These are phyloP conservation scores for Channa striata DNA, from an alignment of 2,797 vertebrate genomes.

Conservation along the genomic window DNA sequence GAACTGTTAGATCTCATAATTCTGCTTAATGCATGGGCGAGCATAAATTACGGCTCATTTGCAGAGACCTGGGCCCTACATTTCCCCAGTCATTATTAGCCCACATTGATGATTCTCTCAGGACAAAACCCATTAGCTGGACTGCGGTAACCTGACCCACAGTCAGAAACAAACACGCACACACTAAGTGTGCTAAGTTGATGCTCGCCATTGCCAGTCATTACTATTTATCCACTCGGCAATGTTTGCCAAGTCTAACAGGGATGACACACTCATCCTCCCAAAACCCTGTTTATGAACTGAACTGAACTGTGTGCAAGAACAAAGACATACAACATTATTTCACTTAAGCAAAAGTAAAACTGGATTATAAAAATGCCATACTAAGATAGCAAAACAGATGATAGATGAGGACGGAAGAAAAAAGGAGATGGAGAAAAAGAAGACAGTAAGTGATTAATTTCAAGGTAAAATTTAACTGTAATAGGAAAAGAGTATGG, in stretches of 20 bases:
- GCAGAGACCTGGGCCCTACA: neutral
- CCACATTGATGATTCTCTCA: neutral
- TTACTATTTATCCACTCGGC: constrained; percentile 26
- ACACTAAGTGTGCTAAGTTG: constrained; percentile 1
- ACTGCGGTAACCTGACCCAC: constrained; percentile 11
- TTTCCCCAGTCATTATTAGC: neutral
- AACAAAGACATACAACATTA: constrained; percentile 17
- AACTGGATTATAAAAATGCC: constrained; percentile 12
- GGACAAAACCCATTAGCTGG: constrained; percentile 11
- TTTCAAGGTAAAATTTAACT: constrained; percentile 28
- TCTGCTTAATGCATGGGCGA: neutral
- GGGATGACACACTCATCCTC: constrained; percentile 12
- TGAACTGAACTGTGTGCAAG: constrained; percentile 25
- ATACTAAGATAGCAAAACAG: constrained; percentile 36
- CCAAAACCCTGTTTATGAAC: constrained; percentile 12
- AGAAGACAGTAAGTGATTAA: constrained; percentile 2
- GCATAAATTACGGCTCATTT: neutral
- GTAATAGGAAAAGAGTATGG: constrained; percentile 25
- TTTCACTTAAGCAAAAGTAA: constrained; percentile 18
- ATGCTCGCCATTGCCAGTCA: constrained; percentile 11
- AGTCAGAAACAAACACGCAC: constrained; percentile 1
- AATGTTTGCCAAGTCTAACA: constrained; percentile 24
- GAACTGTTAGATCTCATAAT: neutral
- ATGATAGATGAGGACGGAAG: constrained; percentile 14
- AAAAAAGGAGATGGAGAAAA: constrained; percentile 5